A percentile compares a stretch with the other conserved stretches of the same genome.
These are phyloP conservation scores for Nephrotoma guestfalica DNA, from an alignment of 2,888 invertebrate species.

Conservation along the genomic window DNA sequence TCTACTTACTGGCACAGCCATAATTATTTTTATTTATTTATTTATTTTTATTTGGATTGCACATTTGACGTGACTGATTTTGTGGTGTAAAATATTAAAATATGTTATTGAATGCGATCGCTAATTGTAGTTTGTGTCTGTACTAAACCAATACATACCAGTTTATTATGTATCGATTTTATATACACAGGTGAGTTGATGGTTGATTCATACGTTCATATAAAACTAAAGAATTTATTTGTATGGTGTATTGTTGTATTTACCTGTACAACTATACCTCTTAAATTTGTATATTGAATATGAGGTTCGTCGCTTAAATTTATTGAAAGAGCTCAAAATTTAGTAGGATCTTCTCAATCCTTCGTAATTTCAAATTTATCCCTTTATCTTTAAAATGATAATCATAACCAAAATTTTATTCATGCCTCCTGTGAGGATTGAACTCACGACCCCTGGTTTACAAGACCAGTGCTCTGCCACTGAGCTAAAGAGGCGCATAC, in stretches of 20 bases:
- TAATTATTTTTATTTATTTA: not conserved
- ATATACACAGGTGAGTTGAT: not conserved
- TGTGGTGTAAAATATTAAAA: not conserved
- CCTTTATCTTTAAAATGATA: too few species aligned
- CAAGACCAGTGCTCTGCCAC: slow-evolving; percentile 7
- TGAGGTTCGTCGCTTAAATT: not conserved
- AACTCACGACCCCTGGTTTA: slow-evolving; percentile 7
- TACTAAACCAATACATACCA: not conserved
- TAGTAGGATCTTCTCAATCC: not conserved
- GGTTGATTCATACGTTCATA: not conserved
- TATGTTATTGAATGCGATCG: not conserved
- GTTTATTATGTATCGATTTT: not conserved
- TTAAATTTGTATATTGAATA: not conserved
- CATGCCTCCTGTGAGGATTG: slow-evolving; percentile 6
- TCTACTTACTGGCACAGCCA: slow-evolving; percentile 8
- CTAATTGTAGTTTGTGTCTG: not conserved
- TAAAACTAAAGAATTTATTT: not conserved
- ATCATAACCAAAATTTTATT: too few species aligned
- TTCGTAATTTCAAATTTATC: too few species aligned
- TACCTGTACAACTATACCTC: too few species aligned
- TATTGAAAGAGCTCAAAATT: not conserved
- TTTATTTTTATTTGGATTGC: not conserved
- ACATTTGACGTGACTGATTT: not conserved
- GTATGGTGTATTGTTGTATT: too few species aligned
- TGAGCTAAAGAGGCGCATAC: slow-evolving; percentile 1